Percentiles rank a stretch among this genome's conserved stretches.
phyloP scores from a whole-genome alignment of 2,888 invertebrate genomes.

The Esperia sulphurella region DNA sequence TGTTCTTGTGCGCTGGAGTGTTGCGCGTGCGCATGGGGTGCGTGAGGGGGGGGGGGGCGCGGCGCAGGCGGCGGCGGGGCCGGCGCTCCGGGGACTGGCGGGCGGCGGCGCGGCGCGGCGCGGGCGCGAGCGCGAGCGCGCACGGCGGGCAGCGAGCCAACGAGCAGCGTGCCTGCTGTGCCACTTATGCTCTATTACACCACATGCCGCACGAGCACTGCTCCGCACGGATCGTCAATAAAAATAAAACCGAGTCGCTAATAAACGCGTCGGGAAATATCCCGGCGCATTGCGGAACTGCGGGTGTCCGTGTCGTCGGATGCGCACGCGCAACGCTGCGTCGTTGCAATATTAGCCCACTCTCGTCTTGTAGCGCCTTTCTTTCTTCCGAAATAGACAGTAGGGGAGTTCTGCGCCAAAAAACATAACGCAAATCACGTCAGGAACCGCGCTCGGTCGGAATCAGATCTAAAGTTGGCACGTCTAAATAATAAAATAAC shows the following conservation, averaged over 20 bases:
- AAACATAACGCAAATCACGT: slow-evolving; percentile 24
- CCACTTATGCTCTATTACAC: slow-evolving; percentile 65
- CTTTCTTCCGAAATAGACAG: slow-evolving; percentile 28
- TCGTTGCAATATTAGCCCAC: slow-evolving; percentile 21
- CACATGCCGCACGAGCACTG: slow-evolving; percentile 43
- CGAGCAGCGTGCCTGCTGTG: slow-evolving; percentile 42
- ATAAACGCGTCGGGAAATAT: slow-evolving; percentile 37
- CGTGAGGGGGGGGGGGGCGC: slow-evolving; percentile 6
- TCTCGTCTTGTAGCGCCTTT: slow-evolving; percentile 20
- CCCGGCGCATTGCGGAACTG: slow-evolving; percentile 20
- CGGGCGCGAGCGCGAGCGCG: slow-evolving; percentile 61
- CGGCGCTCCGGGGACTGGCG: slow-evolving; percentile 67
- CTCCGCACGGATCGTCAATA: slow-evolving; percentile 39
- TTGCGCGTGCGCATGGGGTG: background rate
- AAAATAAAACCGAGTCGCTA: slow-evolving; percentile 57
- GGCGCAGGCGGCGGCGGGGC: slow-evolving; percentile 59
- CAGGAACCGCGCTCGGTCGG: slow-evolving; percentile 21
- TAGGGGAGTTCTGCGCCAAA: slow-evolving; percentile 24
- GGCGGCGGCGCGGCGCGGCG: too few species aligned
- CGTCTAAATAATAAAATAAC: slow-evolving; percentile 43
- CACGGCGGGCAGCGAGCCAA: slow-evolving; percentile 71
- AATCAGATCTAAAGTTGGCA: slow-evolving; percentile 36
- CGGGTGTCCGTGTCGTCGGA: background rate
- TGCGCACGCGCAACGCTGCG: slow-evolving; percentile 8
- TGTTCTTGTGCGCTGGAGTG: slow-evolving; percentile 9